Evolutionary conservation across 2,888 invertebrate genomes (phyloP), one percentile per base, ranked within the genome.

Genomic region (Leptura quadrifasciata): DNA sequence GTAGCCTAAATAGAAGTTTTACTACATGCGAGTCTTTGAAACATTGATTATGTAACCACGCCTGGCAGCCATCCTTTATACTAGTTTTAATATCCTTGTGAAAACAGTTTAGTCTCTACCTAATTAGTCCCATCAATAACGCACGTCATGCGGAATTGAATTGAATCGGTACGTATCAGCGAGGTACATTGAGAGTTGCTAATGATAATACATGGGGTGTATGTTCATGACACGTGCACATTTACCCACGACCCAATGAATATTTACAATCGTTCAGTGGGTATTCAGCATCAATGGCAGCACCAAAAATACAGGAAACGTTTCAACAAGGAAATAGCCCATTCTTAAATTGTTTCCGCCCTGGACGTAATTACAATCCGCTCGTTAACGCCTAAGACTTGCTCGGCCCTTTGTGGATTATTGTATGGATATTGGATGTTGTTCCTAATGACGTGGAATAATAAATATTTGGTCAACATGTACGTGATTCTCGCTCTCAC

Each of bases 241-340:
- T 79, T 82, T 82, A 79, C 83, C 82, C 83, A 83, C 81, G 83
- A 74, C 75, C 72, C 81, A 76, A 82, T 82, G 81, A 82, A 83
- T 82, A 82, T 83, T 83, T 83, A 83, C 81, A 80, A 70, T 77
- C 71, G 74, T 72, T 58, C 58, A 65, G 31, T 60, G 67, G 71
- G 52, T 57, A 67, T 75, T 75, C 75, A 58, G 71, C 69, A 63
- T 69, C 74, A 74, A 74, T 55, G 68, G 64, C 58, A 21, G 64
- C 65, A 35, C 67, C 73, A 58, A 57, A 60, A 77, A 79, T 76
- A 73, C 78, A 73, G 81, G 80, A 80, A 79, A 74, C 71, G 81
- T 68, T 77, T 69, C 75, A 74, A 69, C 72, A 65, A 76, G 79
- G 79, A 81, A 81, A 79, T 71, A 74, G 76, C 75, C 68, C 73